These are phyloP conservation scores for Cylloceria caligata DNA, from an alignment of 2,888 invertebrate genomes.

Conservation along the genomic window DNA sequence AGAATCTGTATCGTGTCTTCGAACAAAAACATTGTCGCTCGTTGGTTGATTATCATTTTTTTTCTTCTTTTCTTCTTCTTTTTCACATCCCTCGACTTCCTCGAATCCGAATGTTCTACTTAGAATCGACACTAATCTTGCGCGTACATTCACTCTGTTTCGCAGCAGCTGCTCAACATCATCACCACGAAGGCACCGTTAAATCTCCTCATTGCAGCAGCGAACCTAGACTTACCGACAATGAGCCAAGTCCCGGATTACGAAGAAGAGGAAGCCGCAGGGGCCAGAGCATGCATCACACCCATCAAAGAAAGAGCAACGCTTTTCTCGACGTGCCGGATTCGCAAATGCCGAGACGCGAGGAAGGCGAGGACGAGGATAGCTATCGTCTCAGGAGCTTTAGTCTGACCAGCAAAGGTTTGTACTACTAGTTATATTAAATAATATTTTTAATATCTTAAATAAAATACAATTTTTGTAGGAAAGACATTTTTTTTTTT, in stretches of 20 bases:
- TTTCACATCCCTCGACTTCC: conserved; percentile 50
- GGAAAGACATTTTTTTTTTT: not conserved
- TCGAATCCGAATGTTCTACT: conserved; percentile 46
- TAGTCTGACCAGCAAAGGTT: conserved; percentile 95
- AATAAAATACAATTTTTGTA: not conserved
- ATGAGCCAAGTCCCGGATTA: conserved; percentile 89
- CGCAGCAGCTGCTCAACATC: conserved; percentile 73
- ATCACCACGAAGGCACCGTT: conserved; percentile 85
- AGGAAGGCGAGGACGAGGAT: conserved; percentile 93
- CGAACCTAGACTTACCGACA: conserved; percentile 88
- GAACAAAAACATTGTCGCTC: conserved; percentile 52
- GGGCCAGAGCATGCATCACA: conserved; percentile 84
- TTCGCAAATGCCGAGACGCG: conserved; percentile 89
- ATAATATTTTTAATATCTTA: not conserved
- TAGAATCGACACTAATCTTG: not conserved
- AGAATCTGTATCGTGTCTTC: conserved; percentile 1
- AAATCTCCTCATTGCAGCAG: conserved; percentile 87
- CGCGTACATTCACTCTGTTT: conserved; percentile 23
- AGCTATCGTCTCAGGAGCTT: conserved; percentile 96
- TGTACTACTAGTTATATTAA: conserved; percentile 14
- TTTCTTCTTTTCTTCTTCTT: conserved; percentile 83
- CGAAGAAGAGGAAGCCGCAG: conserved; percentile 88
- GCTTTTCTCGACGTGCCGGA: conserved; percentile 91
- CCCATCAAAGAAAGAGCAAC: conserved; percentile 89
- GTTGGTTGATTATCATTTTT: conserved; percentile 82